Base-by-base conservation (phyloP, 35 echinoderm and acorn worm genomes). In the Eucidaris tribuloides region DNA sequence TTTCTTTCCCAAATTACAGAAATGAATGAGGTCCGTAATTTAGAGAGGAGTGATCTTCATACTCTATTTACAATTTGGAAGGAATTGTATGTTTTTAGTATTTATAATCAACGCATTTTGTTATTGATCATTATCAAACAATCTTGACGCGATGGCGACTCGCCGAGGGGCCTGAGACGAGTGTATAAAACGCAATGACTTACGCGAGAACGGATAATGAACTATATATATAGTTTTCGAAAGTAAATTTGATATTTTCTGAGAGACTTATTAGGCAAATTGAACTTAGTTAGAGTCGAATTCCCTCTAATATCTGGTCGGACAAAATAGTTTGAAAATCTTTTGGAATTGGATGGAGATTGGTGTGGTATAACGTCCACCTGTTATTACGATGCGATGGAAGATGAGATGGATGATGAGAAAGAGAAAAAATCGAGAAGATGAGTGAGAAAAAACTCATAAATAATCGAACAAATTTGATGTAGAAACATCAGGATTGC, bases 181-280 rank as follows among this genome's bases (percentile, higher is more conserved):
- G 48, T 11, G n/a, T 52, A 52, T 11, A 52, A 11, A 9, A n/a
- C 48, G n/a, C n/a, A n/a, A 11, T n/a, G 9, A 11, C 48, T 11
- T 11, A 52, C 48, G 48, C 55, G 55, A 31, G 25, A n/a, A n/a
- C 29, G 60, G 36, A 2, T n/a, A n/a, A 24, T 63, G 60, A 31
- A 63, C 36, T 40, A 72, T 72, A 35, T 72, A 72, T 72, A 72
- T 72, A 35, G 66, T 72, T 72, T 72, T 39, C 33, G 33, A 72
- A 72, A 72, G 66, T 72, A 72, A 72, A 40, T 72, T 32, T 40
- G 36, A 72, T 72, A 40, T 72, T 72, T 40, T 72, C 66, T 72
- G 66, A 25, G 66, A 72, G 66, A 72, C 66, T 72, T 72, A 72
- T 72, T 72, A 72, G 66, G 66, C 66, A 72, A 72, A 72, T 72